A percentile compares a stretch with the other conserved stretches of the same genome.
phyloP scores from a whole-genome alignment of 2,888 invertebrate species.

The Linnaemya tessellans region DNA sequence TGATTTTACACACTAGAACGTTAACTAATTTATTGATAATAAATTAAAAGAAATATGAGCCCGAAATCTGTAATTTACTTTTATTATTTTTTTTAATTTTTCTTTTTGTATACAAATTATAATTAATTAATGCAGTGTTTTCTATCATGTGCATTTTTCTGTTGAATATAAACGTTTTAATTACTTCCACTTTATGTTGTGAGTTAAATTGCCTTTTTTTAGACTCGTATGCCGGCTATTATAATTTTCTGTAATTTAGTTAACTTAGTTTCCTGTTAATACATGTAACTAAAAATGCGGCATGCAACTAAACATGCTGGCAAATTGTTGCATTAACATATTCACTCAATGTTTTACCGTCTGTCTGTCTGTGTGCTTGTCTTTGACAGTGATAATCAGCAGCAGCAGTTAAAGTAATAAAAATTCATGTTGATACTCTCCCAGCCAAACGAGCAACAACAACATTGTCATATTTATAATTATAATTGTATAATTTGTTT shows the following conservation, averaged over 20 bases:
- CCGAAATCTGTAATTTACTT: no score
- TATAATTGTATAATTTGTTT: slow-evolving; percentile 69
- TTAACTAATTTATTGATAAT: slow-evolving; percentile 1
- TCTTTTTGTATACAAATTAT: neutral
- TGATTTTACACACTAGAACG: neutral
- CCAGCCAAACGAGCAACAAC: slow-evolving; percentile 25
- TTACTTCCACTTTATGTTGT: slow-evolving; percentile 45
- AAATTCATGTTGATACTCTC: slow-evolving; percentile 13
- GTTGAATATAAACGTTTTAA: slow-evolving; percentile 28
- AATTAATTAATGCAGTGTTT: slow-evolving; percentile 51
- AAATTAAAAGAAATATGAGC: neutral
- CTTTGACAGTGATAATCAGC: slow-evolving; percentile 53
- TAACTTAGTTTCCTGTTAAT: slow-evolving; percentile 60
- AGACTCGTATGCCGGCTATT: slow-evolving; percentile 42
- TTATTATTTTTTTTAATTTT: neutral
- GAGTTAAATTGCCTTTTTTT: slow-evolving; percentile 4
- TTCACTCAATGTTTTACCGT: neutral
- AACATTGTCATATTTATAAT: slow-evolving; percentile 58
- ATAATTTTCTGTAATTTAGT: slow-evolving; percentile 62
- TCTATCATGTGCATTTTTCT: slow-evolving; percentile 4
- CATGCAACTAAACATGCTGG: slow-evolving; percentile 2
- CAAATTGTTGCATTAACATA: slow-evolving; percentile 24
- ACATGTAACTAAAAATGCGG: neutral
- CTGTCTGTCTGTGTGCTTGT: neutral
- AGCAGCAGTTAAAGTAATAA: slow-evolving; percentile 2